Percentiles rank a stretch among this genome's conserved stretches.
Evolutionary conservation across 2,888 invertebrate genomes (phyloP).

Genomic region (Pollenia amentaria): DNA sequence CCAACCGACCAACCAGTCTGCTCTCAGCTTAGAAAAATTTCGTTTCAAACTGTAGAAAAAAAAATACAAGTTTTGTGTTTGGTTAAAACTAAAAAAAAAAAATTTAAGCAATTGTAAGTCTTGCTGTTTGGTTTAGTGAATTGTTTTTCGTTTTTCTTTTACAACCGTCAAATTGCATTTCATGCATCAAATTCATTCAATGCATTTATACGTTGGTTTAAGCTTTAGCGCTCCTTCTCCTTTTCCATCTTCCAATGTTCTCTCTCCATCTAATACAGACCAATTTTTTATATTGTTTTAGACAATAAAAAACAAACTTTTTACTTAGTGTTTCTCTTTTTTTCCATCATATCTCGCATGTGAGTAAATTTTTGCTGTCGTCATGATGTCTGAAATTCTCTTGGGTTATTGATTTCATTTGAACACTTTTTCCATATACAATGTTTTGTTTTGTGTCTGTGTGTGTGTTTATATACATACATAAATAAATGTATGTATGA

Average conservation of each 20-base stretch:
- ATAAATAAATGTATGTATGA: neutral
- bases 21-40: neutral
- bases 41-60: neutral
- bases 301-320: conserved; percentile 16
- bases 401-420: conserved; percentile 73
- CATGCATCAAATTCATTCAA: conserved; percentile 59
- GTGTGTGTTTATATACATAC: neutral
- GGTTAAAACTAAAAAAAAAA: conserved; percentile 29
- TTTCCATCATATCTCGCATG: conserved; percentile 1
- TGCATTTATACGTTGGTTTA: conserved; percentile 26
- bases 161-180: conserved; percentile 65
- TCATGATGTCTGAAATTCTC: conserved; percentile 72
- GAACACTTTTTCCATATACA: conserved; percentile 60
- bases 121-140: neutral
- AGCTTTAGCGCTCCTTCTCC: no score
- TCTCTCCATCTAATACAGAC: conserved; percentile 3
- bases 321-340: neutral
- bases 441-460: neutral
- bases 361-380: conserved; percentile 68
- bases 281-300: conserved; percentile 15
- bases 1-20: conserved; percentile 60
- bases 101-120: neutral
- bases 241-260: no score
- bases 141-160: neutral
- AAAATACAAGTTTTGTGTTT: conserved; percentile 14